Conservation (phyloP, 2,888 invertebrate genomes). For the Nesidiocoris tenuis region DNA sequence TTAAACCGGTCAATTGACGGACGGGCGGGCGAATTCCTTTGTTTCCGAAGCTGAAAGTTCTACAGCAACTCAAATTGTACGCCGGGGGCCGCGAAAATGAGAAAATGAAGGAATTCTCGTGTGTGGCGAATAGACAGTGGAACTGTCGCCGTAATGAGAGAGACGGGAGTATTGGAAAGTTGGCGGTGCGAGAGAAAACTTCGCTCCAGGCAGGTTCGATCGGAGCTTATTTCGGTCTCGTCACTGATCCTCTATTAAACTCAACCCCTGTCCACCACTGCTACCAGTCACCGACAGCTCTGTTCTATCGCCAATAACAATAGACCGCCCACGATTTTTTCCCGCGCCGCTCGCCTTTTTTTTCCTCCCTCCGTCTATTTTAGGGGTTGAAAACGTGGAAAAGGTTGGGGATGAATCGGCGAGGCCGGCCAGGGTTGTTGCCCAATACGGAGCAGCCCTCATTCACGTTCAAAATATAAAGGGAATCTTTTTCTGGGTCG, state of each 20-base stretch:
- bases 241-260: neutral
- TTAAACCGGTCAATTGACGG: neutral
- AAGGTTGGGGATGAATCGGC: neutral
- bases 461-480: too few species aligned
- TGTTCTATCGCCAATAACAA: neutral
- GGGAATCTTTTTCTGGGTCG: too few species aligned
- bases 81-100: too few species aligned
- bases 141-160: neutral
- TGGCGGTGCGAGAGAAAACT: neutral
- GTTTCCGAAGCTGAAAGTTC: neutral
- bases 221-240: conserved; percentile 11
- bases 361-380: neutral
- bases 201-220: conserved; percentile 6
- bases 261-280: neutral
- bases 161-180: neutral
- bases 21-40: neutral
- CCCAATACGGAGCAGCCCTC: too few species aligned
- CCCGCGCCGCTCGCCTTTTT: neutral
- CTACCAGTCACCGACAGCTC: neutral
- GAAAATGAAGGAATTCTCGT: neutral
- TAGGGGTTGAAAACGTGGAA: neutral
- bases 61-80: too few species aligned
- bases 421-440: too few species aligned
- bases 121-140: neutral
- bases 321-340: neutral